phyloP scores from a whole-genome alignment of 2,113 vertebrate species.

The Oncorhynchus mykiss region DNA sequence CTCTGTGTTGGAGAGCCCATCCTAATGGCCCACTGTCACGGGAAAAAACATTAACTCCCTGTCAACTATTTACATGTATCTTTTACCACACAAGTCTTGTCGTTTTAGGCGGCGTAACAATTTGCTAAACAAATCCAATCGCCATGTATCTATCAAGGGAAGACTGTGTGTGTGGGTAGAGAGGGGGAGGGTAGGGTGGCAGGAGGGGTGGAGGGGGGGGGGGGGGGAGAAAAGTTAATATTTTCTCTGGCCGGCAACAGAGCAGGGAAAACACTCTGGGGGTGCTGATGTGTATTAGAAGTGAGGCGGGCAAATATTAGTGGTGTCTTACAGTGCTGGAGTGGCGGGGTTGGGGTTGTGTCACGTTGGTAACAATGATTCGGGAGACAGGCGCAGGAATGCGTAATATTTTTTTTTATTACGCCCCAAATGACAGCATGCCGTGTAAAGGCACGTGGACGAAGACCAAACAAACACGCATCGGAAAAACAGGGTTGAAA shows the following conservation, averaged over 20 bases:
- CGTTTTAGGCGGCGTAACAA: conserved; percentile 65
- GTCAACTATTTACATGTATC: conserved; percentile 68
- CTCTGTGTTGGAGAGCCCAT: conserved; percentile 36
- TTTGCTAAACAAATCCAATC: conserved; percentile 74
- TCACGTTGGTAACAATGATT: conserved; percentile 18
- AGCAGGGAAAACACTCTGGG: conserved; percentile 66
- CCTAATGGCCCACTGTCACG: conserved; percentile 60
- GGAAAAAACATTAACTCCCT: conserved; percentile 62
- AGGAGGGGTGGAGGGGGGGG: conserved; percentile 31
- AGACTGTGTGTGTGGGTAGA: neutral
- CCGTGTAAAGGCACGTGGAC: no score
- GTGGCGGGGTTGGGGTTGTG: conserved; percentile 33
- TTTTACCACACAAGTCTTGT: conserved; percentile 66
- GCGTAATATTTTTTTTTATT: no score
- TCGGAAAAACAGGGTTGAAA: no score
- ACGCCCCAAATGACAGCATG: no score
- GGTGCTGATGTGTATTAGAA: conserved; percentile 74
- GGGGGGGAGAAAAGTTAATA: conserved; percentile 58
- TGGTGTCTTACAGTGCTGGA: conserved; percentile 65
- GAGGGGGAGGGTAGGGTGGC: conserved; percentile 7
- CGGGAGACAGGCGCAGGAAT: no score
- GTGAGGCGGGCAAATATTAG: conserved; percentile 71
- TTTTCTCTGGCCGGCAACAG: conserved; percentile 71
- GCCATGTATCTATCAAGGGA: conserved; percentile 64
- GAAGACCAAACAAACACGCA: no score